Evolutionary conservation across 2,797 vertebrate genomes (phyloP).

Genomic region (Paguma larvata): DNA sequence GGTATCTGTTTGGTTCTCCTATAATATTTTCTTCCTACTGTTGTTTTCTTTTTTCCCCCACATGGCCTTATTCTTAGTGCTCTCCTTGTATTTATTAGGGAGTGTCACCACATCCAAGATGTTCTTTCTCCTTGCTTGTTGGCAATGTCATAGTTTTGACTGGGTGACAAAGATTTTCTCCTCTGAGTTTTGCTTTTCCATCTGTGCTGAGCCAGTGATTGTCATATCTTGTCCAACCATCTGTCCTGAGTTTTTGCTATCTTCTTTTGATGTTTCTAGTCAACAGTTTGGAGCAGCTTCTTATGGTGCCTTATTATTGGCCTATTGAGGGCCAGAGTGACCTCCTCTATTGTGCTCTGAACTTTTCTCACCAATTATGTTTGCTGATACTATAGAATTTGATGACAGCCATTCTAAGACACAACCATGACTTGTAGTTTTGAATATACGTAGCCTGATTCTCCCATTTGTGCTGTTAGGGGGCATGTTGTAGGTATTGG

Average conservation of each 20-base stretch:
- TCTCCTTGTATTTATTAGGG: neutral
- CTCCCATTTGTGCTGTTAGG: neutral
- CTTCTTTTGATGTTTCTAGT: neutral
- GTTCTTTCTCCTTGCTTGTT: neutral
- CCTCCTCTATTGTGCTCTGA: neutral
- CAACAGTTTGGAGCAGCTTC: neutral
- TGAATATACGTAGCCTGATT: neutral
- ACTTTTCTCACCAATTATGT: neutral
- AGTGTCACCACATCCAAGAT: neutral
- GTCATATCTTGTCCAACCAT: neutral
- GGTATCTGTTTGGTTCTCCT: neutral
- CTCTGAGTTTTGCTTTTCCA: neutral
- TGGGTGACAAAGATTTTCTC: neutral
- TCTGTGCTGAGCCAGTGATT: neutral
- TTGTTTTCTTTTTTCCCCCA: neutral
- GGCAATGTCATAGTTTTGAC: neutral
- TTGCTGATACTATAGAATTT: neutral
- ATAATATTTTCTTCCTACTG: neutral
- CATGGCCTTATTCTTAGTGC: neutral
- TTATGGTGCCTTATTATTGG: neutral
- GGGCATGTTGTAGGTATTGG: neutral
- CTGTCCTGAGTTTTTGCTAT: conserved; percentile 9
- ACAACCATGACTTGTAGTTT: neutral
- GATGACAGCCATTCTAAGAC: neutral
- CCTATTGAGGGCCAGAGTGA: neutral